Percentiles rank a stretch among this genome's conserved stretches.
Evolutionary conservation across 2,113 vertebrate genomes (phyloP).

Genomic region (Dicrurus megarhynchus): DNA sequence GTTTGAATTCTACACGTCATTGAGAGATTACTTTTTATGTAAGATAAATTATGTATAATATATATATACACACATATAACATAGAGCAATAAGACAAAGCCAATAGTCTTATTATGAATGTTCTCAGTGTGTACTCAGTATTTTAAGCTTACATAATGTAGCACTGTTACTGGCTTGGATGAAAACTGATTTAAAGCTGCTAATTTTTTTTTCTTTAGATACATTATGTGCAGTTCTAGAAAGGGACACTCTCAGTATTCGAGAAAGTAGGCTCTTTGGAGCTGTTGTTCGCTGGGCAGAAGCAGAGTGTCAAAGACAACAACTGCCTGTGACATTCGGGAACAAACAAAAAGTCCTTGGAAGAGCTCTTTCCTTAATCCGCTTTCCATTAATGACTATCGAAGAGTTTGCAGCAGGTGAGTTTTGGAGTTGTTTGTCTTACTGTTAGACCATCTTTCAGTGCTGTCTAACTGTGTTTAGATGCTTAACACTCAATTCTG

Average conservation of each 20-base stretch:
- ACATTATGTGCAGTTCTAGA: constrained; percentile 90
- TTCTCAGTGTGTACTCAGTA: not conserved
- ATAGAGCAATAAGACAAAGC: not conserved
- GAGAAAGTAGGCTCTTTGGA: constrained; percentile 90
- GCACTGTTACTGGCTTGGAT: not conserved
- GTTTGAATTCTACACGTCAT: not conserved
- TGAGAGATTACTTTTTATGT: not conserved
- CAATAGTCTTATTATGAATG: not conserved
- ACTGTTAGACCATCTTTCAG: not conserved
- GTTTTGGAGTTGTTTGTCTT: not conserved
- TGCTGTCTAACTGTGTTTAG: not conserved
- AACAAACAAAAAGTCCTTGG: constrained; percentile 94
- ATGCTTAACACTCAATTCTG: not conserved
- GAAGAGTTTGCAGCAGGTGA: constrained; percentile 94
- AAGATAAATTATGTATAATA: not conserved
- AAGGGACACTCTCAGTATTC: constrained; percentile 92
- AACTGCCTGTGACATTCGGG: constrained; percentile 82
- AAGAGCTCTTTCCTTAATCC: constrained; percentile 90
- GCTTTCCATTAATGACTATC: constrained; percentile 93
- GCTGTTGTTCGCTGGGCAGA: constrained; percentile 94
- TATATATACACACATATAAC: not conserved
- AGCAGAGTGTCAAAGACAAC: constrained; percentile 92
- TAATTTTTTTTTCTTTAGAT: constrained; percentile 70
- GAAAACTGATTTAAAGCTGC: not conserved
- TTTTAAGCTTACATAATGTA: not conserved